Evolutionary conservation across 2,888 invertebrate species (phyloP).

Genomic region (Drosophila affinis): DNA sequence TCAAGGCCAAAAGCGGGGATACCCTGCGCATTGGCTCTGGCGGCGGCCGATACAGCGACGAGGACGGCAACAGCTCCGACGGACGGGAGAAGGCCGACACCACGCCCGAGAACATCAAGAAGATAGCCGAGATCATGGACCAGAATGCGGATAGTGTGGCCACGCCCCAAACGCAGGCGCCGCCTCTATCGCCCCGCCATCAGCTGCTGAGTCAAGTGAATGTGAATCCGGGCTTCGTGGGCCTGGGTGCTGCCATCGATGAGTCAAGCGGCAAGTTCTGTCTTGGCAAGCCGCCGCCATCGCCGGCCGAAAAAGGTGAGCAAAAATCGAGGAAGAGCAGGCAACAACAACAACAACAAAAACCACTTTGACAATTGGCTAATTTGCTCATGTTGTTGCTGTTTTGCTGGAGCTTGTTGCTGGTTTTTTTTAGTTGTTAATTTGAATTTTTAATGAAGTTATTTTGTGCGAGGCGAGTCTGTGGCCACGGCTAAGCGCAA

Average conservation of each 20-base stretch:
- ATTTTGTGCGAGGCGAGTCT: conserved; percentile 62
- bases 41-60: conserved; percentile 47
- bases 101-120: conserved; percentile 83
- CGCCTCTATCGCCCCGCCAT: conserved; percentile 31
- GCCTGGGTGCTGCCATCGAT: conserved; percentile 76
- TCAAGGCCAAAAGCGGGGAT: conserved; percentile 40
- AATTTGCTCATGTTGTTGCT: conserved; percentile 49
- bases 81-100: conserved; percentile 83
- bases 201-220: conserved; percentile 44
- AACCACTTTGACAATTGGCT: conserved; percentile 33
- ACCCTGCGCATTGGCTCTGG: conserved; percentile 27
- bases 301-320: conserved; percentile 77
- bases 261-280: conserved; percentile 78
- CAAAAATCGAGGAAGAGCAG: background rate
- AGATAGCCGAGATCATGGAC: conserved; percentile 83
- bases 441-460: conserved; percentile 73
- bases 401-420: conserved; percentile 9
- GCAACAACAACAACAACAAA: conserved; percentile 10
- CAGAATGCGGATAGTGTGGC: conserved; percentile 37
- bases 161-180: conserved; percentile 6
- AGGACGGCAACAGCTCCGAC: conserved; percentile 75
- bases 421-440: conserved; percentile 35
- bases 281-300: conserved; percentile 74
- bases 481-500: conserved; percentile 66
- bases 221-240: conserved; percentile 59